Evolutionary conservation across 2,797 vertebrate species (phyloP), one percentile per base, ranked within the genome.

Genomic region (Gallinago solitaria): DNA sequence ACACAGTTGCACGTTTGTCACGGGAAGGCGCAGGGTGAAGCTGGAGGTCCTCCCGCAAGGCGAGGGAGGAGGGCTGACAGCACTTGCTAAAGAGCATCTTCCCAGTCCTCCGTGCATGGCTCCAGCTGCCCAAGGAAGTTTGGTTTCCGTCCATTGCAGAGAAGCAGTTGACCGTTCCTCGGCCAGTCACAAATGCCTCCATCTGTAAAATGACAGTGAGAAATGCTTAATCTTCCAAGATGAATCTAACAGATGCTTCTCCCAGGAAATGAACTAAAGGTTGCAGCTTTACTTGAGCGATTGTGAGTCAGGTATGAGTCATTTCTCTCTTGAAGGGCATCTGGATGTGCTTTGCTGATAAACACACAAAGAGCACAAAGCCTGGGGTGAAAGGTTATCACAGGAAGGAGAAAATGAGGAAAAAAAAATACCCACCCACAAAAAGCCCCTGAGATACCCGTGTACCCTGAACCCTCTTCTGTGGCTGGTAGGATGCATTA

Each of bases 251-350:
- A 97, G 96, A 96, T 97, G 96, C 95, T 96, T 95, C 96, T 96
- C 92, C 91, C 95, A 96, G 96, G 97, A 97, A 96, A 95, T 97
- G 95, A 93, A 93, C 87, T 93, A 91, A 97, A 97, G 96, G 93
- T 96, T 97, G 94, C 89, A 95, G 92, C 87, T 96, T 95, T 95
- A 90, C 94, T 88, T 73, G 81, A 95, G 93, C 15, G 96, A 95
- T 97, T 98, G 97, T 98, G 98, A 98, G 98, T 98, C 98, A 98
- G 98, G 98, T 98, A 97, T 97, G 97, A 98, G 96, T 98, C 96
- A 97, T 87, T 96, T 89, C 90, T 96, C 95, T 93, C 95, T 96
- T 94, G 93, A 93, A 96, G 96, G 96, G 96, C 90, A 94, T 94
- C 91, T 96, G 95, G 92, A 96, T 97, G 67, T 84, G 90, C 85